Evolutionary conservation across 2,888 invertebrate species (phyloP).

Genomic region (Mesochorus sp.): DNA sequence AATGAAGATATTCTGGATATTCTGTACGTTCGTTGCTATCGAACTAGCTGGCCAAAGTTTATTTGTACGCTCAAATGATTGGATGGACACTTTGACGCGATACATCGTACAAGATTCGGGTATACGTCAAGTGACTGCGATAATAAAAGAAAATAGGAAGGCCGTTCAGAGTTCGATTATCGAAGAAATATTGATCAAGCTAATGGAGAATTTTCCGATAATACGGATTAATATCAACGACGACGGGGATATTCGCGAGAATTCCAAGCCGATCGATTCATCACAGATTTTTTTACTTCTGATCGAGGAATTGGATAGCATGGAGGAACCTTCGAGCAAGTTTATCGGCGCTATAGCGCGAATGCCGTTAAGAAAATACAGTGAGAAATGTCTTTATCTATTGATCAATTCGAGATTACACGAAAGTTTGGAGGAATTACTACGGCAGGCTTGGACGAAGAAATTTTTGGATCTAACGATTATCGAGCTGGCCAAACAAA

Average conservation of each 20-base stretch:
- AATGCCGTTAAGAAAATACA: constrained; percentile 3
- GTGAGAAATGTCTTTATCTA: constrained; percentile 36
- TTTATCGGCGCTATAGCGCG: constrained; percentile 10
- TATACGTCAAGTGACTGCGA: not conserved
- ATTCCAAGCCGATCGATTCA: not conserved
- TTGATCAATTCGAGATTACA: not conserved
- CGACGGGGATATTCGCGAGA: not conserved
- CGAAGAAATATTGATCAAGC: not conserved
- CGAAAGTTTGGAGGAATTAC: constrained; percentile 36
- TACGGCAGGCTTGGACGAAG: constrained; percentile 53
- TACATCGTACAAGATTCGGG: not conserved
- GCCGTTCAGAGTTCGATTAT: not conserved
- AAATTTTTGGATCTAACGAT: constrained; percentile 56
- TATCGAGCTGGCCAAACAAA: constrained; percentile 39
- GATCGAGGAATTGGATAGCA: not conserved
- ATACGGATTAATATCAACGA: not conserved
- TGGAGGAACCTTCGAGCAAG: not conserved
- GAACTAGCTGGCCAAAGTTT: too few relatives aligned
- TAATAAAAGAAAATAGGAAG: not conserved
- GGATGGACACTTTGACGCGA: constrained; percentile 17
- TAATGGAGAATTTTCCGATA: not conserved
- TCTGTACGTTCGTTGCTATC: too few relatives aligned
- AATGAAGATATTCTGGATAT: too few relatives aligned
- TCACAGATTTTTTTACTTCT: constrained; percentile 33
- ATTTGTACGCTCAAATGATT: not conserved